A percentile compares a stretch with the other conserved stretches of the same genome.
These are phyloP conservation scores for Papilio gigon DNA, from an alignment of 2,888 invertebrate genomes.

Conservation along the genomic window DNA sequence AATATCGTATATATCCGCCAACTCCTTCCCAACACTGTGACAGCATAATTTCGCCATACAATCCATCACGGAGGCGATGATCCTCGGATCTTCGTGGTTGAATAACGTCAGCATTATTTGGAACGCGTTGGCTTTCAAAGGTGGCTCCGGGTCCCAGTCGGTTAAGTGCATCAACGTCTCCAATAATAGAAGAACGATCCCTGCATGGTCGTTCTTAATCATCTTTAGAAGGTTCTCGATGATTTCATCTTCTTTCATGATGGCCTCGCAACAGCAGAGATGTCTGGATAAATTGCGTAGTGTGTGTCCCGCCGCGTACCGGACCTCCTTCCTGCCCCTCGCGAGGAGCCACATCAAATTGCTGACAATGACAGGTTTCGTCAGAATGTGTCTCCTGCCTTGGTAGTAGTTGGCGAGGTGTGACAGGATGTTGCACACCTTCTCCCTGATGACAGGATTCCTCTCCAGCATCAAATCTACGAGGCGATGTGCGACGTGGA, in stretches of 20 bases:
- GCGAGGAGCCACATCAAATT: conserved; percentile 63
- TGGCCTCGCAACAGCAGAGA: conserved; percentile 59
- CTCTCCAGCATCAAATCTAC: conserved; percentile 63
- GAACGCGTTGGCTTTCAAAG: conserved; percentile 69
- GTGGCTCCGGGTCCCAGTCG: conserved; percentile 64
- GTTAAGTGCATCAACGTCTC: conserved; percentile 62
- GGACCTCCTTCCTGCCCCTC: conserved; percentile 68
- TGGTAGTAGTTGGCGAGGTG: conserved; percentile 62
- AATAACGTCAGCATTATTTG: conserved; percentile 64
- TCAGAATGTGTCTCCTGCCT: conserved; percentile 63
- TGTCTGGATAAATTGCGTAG: conserved; percentile 61
- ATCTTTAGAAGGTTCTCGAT: conserved; percentile 67
- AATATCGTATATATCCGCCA: conserved; percentile 69
- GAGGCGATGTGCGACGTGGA: conserved; percentile 66
- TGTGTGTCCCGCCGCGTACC: conserved; percentile 68
- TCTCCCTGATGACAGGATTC: conserved; percentile 68
- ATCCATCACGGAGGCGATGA: conserved; percentile 65
- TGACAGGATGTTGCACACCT: conserved; percentile 64
- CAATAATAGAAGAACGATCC: conserved; percentile 65
- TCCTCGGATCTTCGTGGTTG: conserved; percentile 54
- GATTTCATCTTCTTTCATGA: conserved; percentile 58
- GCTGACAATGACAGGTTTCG: conserved; percentile 57
- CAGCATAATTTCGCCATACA: conserved; percentile 71
- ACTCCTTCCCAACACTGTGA: conserved; percentile 63
- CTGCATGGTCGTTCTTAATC: conserved; percentile 66